phyloP scores from a whole-genome alignment of 2,888 invertebrate genomes.

The Nomada goodeniana region DNA sequence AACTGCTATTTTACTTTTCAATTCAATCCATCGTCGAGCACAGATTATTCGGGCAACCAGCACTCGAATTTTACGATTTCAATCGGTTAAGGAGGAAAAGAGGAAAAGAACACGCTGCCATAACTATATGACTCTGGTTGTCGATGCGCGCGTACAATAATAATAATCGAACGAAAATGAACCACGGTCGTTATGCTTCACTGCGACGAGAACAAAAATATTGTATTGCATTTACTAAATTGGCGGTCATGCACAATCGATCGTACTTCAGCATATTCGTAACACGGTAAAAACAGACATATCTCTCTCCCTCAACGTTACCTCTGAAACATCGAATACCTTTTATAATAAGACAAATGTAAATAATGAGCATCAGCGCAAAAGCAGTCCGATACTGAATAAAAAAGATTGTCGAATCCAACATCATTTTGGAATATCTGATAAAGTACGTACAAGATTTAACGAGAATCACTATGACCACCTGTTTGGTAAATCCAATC shows the following conservation, averaged over 20 bases:
- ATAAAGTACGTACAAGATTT: no score
- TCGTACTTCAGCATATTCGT: background rate
- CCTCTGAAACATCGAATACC: no score
- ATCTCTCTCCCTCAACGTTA: no score
- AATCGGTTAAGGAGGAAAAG: background rate
- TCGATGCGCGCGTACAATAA: background rate
- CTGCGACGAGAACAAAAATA: slow-evolving; percentile 5
- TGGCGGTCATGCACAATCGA: background rate
- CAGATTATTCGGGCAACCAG: slow-evolving; percentile 34
- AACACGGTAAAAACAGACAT: no score
- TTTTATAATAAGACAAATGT: no score
- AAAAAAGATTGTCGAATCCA: background rate
- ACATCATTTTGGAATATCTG: no score
- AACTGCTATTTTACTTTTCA: background rate
- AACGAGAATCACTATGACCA: slow-evolving; percentile 10
- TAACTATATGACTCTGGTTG: slow-evolving; percentile 1
- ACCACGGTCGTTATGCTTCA: slow-evolving; percentile 2
- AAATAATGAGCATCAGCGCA: no score
- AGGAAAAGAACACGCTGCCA: background rate
- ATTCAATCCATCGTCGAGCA: slow-evolving; percentile 12
- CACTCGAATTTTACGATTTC: slow-evolving; percentile 33
- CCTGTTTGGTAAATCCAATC: slow-evolving; percentile 40
- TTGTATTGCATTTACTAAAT: slow-evolving; percentile 36
- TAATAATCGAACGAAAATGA: slow-evolving; percentile 3
- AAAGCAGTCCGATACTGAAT: background rate